phyloP scores from a whole-genome alignment of 2,113 vertebrate genomes.

The Girardinichthys multiradiatus region DNA sequence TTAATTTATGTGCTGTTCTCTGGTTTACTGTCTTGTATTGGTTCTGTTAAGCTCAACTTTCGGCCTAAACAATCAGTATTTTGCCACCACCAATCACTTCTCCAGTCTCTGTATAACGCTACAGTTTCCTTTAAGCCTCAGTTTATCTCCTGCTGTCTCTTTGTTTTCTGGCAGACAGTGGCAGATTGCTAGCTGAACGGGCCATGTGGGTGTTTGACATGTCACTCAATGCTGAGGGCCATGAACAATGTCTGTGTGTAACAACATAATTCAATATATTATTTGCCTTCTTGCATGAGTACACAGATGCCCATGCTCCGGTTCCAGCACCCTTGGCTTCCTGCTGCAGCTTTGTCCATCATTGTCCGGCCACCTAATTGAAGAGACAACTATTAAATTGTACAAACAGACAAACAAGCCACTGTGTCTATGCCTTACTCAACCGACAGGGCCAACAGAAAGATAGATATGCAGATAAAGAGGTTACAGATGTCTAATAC shows the following conservation, averaged over 20 bases:
- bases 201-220: slow-evolving; percentile 60
- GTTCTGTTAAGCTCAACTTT: neutral
- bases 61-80: slow-evolving; percentile 5
- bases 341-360: slow-evolving; percentile 14
- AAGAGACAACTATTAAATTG: slow-evolving; percentile 28
- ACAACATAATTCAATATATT: slow-evolving; percentile 33
- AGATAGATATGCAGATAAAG: slow-evolving; percentile 21
- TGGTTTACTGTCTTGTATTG: neutral
- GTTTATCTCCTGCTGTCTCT: slow-evolving; percentile 23
- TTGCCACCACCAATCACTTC: neutral
- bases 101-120: neutral
- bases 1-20: neutral
- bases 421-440: slow-evolving; percentile 12
- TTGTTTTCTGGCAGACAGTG: slow-evolving; percentile 58
- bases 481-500: slow-evolving; percentile 18
- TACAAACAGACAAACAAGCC: slow-evolving; percentile 23
- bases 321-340: neutral
- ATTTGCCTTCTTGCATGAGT: slow-evolving; percentile 15
- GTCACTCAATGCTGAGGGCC: slow-evolving; percentile 34
- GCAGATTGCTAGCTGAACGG: slow-evolving; percentile 59
- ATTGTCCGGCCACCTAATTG: slow-evolving; percentile 17
- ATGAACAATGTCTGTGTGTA: slow-evolving; percentile 42
- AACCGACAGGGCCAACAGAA: neutral
- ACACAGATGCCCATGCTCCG: slow-evolving; percentile 6
- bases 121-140: slow-evolving; percentile 32